Evolutionary conservation across 2,888 invertebrate species (phyloP).

Genomic region (Lasioglossum vierecki): DNA sequence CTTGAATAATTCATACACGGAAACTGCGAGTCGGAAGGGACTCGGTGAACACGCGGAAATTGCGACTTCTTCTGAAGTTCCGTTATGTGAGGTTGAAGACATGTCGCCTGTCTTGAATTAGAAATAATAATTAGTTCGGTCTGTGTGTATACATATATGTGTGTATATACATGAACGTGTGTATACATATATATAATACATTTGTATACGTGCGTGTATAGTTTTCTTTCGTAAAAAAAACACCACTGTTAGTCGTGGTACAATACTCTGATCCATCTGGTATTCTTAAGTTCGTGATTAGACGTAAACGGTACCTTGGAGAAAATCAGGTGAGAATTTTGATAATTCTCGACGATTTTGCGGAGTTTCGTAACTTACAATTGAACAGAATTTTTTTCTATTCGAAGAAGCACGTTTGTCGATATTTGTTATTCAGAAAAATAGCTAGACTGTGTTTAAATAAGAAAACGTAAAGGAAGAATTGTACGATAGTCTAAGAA

Average conservation of each 20-base stretch:
- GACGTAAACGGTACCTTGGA: background rate
- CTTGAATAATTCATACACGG: background rate
- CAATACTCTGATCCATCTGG: background rate
- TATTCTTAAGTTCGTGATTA: background rate
- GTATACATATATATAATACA: background rate
- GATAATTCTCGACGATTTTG: background rate
- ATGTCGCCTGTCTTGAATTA: background rate
- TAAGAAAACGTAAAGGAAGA: background rate
- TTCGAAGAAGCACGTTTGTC: background rate
- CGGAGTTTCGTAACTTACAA: background rate
- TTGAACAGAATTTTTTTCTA: background rate
- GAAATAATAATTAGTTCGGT: constrained; percentile 7
- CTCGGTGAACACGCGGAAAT: background rate
- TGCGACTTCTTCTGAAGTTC: background rate
- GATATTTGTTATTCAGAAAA: background rate
- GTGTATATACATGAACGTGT: background rate
- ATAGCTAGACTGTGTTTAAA: background rate
- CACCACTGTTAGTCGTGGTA: background rate
- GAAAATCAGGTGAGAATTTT: background rate
- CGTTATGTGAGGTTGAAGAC: background rate
- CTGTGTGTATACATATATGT: background rate
- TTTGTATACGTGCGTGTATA: background rate
- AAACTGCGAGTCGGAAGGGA: background rate
- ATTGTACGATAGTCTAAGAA: background rate
- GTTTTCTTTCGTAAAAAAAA: background rate